A percentile compares a stretch with the other conserved stretches of the same genome.
phyloP scores from a whole-genome alignment of 2,888 invertebrate genomes.

The Dromius quadrimaculatus region DNA sequence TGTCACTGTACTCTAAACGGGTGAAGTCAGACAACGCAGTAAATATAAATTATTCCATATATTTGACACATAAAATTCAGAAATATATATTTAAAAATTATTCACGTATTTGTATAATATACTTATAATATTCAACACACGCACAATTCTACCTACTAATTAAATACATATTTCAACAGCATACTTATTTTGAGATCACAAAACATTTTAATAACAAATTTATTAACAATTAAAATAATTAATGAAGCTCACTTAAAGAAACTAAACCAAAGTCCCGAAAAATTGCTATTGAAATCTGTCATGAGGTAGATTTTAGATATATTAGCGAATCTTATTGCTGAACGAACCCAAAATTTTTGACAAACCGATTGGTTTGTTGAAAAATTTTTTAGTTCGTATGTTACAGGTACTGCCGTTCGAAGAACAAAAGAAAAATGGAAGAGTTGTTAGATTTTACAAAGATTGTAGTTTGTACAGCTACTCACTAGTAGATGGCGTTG shows the following conservation, averaged over 20 bases:
- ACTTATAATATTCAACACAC: slow-evolving; percentile 60
- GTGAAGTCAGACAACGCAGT: background rate
- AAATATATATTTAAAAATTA: slow-evolving; percentile 66
- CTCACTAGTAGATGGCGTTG: too few species aligned
- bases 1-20: too few species aligned
- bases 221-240: slow-evolving; percentile 60
- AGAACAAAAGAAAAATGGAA: slow-evolving; percentile 11
- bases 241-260: slow-evolving; percentile 50
- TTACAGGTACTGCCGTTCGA: slow-evolving; percentile 16
- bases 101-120: slow-evolving; percentile 64
- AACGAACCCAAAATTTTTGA: background rate
- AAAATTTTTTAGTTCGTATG: background rate
- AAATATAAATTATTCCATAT: slow-evolving; percentile 65
- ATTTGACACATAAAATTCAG: slow-evolving; percentile 68
- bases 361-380: background rate
- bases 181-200: slow-evolving; percentile 68
- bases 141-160: slow-evolving; percentile 58
- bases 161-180: slow-evolving; percentile 63
- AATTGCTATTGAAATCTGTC: slow-evolving; percentile 49
- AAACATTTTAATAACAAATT: slow-evolving; percentile 67
- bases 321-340: slow-evolving; percentile 18
- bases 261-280: slow-evolving; percentile 12
- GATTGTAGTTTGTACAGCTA: too few species aligned
- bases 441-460: too few species aligned
- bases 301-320: slow-evolving; percentile 53